Base-by-base conservation (phyloP, 2,113 vertebrate species). In the Clupea harengus region DNA sequence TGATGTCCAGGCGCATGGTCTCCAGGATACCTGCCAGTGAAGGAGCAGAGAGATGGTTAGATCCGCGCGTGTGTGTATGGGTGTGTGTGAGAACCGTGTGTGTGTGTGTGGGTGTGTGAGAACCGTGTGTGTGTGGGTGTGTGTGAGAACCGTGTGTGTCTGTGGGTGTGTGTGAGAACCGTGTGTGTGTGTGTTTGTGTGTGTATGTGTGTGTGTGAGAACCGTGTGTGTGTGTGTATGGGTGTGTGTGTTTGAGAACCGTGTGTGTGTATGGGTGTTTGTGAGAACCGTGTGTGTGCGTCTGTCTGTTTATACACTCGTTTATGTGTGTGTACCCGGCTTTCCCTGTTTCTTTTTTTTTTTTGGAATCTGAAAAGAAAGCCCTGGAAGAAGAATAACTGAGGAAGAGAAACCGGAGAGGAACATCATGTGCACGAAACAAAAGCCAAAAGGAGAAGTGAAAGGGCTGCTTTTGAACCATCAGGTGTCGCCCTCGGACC, bases 21-120 rank as follows among this genome's bases (percentile, higher is more conserved):
- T 99, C 98, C 94, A 99, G 86, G 89, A 99, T 97, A 88, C 98
- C 98, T 99, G 47, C 82, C 9, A 39, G 84, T 64, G 85, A 17
- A 28, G 64, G 64, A 72, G 64, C n/a, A 28, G 25, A 72, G 3
- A 25, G 4, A 6, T 17, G 9, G 52, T 54, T 17, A 45, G 50
- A 89, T 82, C 10, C 39, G 2, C 39, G 2, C 39, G 39, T 39
- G 39, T 39, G 39, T 1, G 2, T 1, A 39, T 39, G 22, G 10
- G 64, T 32, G 47, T 11, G 9, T 49, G 8, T 49, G 9, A 11
- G 47, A 49, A 11, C 13, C 87, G 45, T 87, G 85, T 87, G 54
- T 32, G n/a, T 11, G 28, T 45, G 75, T 85, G 52, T 46, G 22
- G 10, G 64, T 32, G 64, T 28, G 64, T 32, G 64, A 49, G 47